Conservation (phyloP, 2,888 invertebrate genomes). For the Microctonus hyperodae region DNA sequence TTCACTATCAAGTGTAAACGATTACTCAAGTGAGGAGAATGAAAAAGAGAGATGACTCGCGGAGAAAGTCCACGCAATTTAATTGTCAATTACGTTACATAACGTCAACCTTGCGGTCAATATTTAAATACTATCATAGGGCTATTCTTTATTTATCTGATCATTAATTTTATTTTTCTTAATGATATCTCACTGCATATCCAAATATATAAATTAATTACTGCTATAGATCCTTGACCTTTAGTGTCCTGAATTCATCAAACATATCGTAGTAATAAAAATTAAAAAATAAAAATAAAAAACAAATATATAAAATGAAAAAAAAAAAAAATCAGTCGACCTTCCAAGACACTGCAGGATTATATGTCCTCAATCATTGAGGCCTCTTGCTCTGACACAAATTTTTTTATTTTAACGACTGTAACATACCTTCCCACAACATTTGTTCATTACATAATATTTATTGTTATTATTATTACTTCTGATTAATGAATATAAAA, state of each 20-base stretch:
- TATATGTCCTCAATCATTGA: conserved; percentile 16
- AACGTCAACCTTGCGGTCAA: conserved; percentile 37
- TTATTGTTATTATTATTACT: background rate
- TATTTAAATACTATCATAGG: conserved; percentile 27
- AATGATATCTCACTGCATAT: background rate
- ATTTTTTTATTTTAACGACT: background rate
- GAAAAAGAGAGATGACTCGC: conserved; percentile 19
- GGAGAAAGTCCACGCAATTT: conserved; percentile 33
- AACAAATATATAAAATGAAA: background rate
- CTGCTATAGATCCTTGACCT: conserved; percentile 19
- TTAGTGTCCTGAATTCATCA: conserved; percentile 10
- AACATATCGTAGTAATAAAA: background rate
- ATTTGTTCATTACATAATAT: background rate
- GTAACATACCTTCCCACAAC: background rate
- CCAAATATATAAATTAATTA: background rate
- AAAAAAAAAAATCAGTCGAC: background rate
- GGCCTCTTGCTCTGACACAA: conserved; percentile 8
- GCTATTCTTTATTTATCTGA: conserved; percentile 1
- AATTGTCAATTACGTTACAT: conserved; percentile 30
- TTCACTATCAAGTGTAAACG: conserved; percentile 25
- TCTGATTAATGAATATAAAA: background rate
- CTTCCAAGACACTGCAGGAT: background rate
- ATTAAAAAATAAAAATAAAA: background rate
- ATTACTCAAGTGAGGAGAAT: background rate
- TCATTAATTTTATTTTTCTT: background rate